Conservation (phyloP, 2,888 invertebrate species). For the Sisyra nigra region DNA sequence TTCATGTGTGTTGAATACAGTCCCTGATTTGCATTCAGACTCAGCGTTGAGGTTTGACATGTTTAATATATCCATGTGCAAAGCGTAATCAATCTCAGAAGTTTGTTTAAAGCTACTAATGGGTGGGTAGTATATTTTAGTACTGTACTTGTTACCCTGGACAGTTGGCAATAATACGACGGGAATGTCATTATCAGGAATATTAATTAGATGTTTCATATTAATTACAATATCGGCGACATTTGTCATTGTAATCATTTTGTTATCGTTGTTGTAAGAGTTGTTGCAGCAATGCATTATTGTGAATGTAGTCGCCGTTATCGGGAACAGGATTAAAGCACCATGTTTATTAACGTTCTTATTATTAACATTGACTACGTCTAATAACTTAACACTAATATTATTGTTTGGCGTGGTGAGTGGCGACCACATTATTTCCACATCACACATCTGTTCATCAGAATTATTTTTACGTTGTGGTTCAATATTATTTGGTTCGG, state of each 20-base stretch:
- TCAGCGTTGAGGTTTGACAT: conserved; percentile 9
- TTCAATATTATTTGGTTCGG: conserved; percentile 27
- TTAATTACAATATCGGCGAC: background rate
- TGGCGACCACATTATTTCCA: conserved; percentile 1
- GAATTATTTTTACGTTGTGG: conserved; percentile 37
- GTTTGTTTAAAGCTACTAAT: conserved; percentile 9
- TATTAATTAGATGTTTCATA: conserved; percentile 3
- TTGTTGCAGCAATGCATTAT: no score
- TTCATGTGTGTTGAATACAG: conserved; percentile 9
- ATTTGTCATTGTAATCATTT: background rate
- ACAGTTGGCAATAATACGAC: conserved; percentile 10
- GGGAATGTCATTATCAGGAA: conserved; percentile 10
- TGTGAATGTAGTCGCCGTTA: no score
- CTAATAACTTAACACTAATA: conserved; percentile 21
- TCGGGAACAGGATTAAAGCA: conserved; percentile 25
- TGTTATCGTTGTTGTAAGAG: no score
- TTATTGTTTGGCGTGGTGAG: conserved; percentile 8
- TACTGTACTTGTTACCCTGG: conserved; percentile 10
- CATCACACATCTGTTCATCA: conserved; percentile 20
- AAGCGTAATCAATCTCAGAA: conserved; percentile 9
- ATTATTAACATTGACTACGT: conserved; percentile 17
- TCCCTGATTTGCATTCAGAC: conserved; percentile 12
- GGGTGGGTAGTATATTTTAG: conserved; percentile 8
- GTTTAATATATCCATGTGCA: background rate
- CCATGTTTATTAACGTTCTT: conserved; percentile 22